Percentiles rank a stretch among this genome's conserved stretches.
Evolutionary conservation across 1,140 invertebrate species (phyloP).

Genomic region (Tribolium madens): DNA sequence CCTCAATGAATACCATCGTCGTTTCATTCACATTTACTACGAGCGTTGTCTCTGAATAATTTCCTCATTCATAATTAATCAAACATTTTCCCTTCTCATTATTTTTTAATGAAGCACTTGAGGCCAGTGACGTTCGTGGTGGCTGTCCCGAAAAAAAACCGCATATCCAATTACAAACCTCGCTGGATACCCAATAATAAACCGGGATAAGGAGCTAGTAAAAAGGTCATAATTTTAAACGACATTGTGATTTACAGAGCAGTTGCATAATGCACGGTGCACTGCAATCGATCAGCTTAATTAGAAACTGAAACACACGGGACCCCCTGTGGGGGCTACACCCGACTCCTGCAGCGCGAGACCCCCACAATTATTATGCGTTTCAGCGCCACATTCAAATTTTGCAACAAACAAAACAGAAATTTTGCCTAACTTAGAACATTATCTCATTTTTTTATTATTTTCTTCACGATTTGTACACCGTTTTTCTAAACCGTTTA

Average conservation of each 20-base stretch:
- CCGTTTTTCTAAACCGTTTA: too few relatives aligned
- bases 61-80: conserved; percentile 44
- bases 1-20: conserved; percentile 44
- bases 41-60: conserved; percentile 10
- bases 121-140: neutral
- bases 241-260: conserved; percentile 54
- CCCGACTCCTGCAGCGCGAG: conserved; percentile 41
- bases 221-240: conserved; percentile 44
- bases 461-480: too few relatives aligned
- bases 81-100: neutral
- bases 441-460: too few relatives aligned
- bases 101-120: neutral
- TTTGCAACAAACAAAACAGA: too few relatives aligned
- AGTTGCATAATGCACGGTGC: conserved; percentile 52
- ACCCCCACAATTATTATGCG: too few relatives aligned
- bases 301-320: conserved; percentile 53
- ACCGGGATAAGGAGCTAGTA: conserved; percentile 31
- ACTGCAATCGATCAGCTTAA: conserved; percentile 57
- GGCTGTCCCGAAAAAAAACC: neutral
- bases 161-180: conserved; percentile 17
- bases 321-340: conserved; percentile 47
- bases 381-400: too few relatives aligned
- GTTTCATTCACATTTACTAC: conserved; percentile 46
- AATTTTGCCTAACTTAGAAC: too few relatives aligned
- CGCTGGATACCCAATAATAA: conserved; percentile 16